These are phyloP conservation scores for Pterophyllum scalare DNA, from an alignment of 2,113 vertebrate genomes.

Conservation along the genomic window DNA sequence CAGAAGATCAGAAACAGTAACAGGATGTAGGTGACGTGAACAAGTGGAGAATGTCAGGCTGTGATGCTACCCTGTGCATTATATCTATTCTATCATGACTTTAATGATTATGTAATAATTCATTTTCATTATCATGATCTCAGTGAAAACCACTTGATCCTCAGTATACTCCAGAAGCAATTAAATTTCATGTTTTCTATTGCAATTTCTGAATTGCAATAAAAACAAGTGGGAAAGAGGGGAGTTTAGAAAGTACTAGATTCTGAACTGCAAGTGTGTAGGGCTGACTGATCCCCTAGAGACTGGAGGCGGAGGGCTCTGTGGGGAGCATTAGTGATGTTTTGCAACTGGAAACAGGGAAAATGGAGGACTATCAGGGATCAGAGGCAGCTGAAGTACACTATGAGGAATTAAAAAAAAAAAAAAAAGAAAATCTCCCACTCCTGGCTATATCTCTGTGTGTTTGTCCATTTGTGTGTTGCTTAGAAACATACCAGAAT, in stretches of 20 bases:
- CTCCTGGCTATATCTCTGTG: constrained; percentile 38
- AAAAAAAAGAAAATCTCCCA: constrained; percentile 53
- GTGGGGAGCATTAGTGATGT: constrained; percentile 61
- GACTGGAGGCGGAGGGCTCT: constrained; percentile 59
- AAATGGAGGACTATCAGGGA: constrained; percentile 55
- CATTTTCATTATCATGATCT: constrained; percentile 12
- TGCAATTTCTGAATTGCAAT: constrained; percentile 10
- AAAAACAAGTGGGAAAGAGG: constrained; percentile 37
- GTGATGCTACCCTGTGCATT: not conserved
- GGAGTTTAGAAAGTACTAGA: constrained; percentile 39
- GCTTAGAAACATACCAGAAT: constrained; percentile 69
- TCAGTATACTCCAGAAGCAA: not conserved
- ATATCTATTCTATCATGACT: not conserved
- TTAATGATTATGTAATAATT: not conserved
- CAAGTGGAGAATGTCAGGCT: not conserved
- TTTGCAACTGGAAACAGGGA: constrained; percentile 61
- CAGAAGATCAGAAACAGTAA: constrained; percentile 38
- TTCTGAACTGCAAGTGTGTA: constrained; percentile 33
- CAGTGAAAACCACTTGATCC: constrained; percentile 11
- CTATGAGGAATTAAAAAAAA: not conserved
- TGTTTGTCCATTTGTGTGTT: constrained; percentile 62
- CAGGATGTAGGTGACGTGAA: constrained; percentile 5
- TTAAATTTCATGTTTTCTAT: constrained; percentile 38
- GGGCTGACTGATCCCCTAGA: constrained; percentile 46
- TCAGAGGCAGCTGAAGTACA: constrained; percentile 57